phyloP scores from a whole-genome alignment of 2,888 invertebrate genomes.

The Autographa pulchrina region DNA sequence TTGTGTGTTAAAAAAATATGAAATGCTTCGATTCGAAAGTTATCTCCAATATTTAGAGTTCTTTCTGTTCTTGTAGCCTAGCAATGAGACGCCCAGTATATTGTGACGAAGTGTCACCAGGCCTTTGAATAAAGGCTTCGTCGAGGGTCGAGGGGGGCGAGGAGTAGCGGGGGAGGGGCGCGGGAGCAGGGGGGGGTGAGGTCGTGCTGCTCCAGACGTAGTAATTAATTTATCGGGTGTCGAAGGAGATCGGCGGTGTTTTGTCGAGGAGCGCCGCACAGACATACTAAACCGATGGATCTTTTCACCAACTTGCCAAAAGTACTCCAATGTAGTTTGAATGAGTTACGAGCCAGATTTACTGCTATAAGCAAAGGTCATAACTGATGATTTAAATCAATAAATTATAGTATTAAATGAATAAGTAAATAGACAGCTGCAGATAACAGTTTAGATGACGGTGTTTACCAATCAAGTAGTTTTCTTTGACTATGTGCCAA shows the following conservation, averaged over 20 bases:
- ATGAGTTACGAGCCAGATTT: background rate
- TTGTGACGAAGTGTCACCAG: slow-evolving; percentile 7
- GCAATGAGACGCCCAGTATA: too few relatives aligned
- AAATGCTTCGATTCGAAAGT: too few relatives aligned
- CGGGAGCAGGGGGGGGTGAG: background rate
- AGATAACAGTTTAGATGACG: too few relatives aligned
- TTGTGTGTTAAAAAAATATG: too few relatives aligned
- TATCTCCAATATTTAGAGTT: too few relatives aligned
- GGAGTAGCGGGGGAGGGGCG: background rate
- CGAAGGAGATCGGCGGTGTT: slow-evolving; percentile 11
- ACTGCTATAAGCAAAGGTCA: background rate
- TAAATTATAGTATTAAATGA: background rate
- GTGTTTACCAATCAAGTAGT: too few relatives aligned
- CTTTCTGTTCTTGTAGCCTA: too few relatives aligned
- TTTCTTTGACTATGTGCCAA: too few relatives aligned
- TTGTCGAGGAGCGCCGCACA: background rate
- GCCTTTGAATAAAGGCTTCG: background rate
- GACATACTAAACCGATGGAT: background rate
- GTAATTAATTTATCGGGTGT: slow-evolving; percentile 33
- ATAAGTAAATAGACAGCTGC: too few relatives aligned
- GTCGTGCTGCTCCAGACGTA: slow-evolving; percentile 20
- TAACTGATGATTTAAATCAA: background rate
- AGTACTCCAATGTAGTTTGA: background rate
- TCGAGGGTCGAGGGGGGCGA: background rate
- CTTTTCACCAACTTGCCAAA: background rate